phyloP scores from a whole-genome alignment of 2,113 vertebrate species.

The Notarius lentiginosus region DNA sequence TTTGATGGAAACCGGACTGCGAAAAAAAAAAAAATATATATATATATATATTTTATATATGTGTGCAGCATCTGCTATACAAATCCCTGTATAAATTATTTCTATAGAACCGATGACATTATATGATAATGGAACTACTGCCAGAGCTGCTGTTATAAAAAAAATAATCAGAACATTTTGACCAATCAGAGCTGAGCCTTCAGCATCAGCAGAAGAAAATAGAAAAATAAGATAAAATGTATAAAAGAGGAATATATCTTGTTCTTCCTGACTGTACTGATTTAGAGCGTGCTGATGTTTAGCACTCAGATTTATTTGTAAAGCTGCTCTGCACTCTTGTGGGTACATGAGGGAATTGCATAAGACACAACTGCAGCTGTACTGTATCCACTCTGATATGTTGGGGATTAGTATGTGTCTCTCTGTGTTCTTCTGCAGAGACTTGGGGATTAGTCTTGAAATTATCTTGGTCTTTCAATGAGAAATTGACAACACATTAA shows the following conservation, averaged over 20 bases:
- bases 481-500: no score
- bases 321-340: conserved; percentile 57
- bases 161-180: background rate
- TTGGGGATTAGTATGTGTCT: background rate
- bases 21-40: no score
- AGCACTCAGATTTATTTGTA: background rate
- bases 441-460: background rate
- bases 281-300: background rate
- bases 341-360: conserved; percentile 37
- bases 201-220: background rate
- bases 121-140: background rate
- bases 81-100: background rate
- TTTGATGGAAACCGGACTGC: no score
- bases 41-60: no score
- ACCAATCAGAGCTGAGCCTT: background rate
- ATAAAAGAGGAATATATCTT: background rate
- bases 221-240: background rate
- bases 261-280: background rate
- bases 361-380: background rate
- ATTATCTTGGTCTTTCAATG: background rate
- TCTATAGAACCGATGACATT: background rate
- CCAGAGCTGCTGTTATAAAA: background rate
- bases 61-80: background rate
- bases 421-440: background rate
- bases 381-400: no score